These are phyloP conservation scores for Trachymyrmex septentrionalis DNA, from an alignment of 1,140 invertebrate genomes.

Conservation along the genomic window DNA sequence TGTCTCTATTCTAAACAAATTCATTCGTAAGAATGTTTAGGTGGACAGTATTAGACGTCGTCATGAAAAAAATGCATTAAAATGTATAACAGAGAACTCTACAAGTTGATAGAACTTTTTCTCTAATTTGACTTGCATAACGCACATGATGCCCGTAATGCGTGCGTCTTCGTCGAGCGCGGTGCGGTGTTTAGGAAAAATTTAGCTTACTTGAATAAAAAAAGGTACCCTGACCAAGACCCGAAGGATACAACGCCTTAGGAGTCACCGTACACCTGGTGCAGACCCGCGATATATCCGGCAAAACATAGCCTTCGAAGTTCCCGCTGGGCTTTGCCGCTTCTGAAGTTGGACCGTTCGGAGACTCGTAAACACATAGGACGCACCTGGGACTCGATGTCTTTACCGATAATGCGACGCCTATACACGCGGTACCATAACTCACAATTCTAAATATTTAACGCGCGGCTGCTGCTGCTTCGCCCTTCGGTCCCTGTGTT, in stretches of 20 bases:
- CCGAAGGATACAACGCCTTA: slow-evolving; percentile 57
- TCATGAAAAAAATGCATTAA: background rate
- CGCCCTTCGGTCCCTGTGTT: slow-evolving; percentile 47
- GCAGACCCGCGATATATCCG: slow-evolving; percentile 73
- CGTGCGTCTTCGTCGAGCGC: background rate
- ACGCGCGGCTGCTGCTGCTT: slow-evolving; percentile 60
- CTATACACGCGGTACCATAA: slow-evolving; percentile 75
- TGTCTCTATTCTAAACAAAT: background rate
- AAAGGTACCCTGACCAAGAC: slow-evolving; percentile 24
- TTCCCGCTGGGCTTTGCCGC: slow-evolving; percentile 69
- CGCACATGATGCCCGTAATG: background rate
- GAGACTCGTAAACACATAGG: slow-evolving; percentile 81
- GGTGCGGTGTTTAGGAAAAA: slow-evolving; percentile 12
- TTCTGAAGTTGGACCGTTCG: slow-evolving; percentile 76
- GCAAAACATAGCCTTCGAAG: slow-evolving; percentile 79
- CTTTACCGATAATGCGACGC: slow-evolving; percentile 80
- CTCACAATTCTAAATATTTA: slow-evolving; percentile 79
- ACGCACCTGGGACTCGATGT: slow-evolving; percentile 80
- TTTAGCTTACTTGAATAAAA: slow-evolving; percentile 23
- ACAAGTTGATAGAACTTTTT: background rate
- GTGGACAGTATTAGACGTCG: background rate
- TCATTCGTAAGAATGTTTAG: background rate
- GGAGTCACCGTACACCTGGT: slow-evolving; percentile 73
- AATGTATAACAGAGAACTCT: background rate
- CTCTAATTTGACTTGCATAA: background rate